phyloP scores from a whole-genome alignment of 1,140 invertebrate species.

The Drosophila murphyi region DNA sequence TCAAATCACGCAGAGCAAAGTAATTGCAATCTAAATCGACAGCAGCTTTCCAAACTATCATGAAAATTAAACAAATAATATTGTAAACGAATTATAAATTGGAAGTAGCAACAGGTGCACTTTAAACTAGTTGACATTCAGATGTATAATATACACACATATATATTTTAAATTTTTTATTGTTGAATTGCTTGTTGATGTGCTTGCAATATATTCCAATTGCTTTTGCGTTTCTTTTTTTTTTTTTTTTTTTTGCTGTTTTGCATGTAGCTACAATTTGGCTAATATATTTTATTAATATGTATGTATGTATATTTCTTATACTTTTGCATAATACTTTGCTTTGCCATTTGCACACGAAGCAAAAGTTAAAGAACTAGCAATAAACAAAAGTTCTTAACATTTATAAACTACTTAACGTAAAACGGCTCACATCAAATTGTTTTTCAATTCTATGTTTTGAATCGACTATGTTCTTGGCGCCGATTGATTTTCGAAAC shows the following conservation, averaged over 20 bases:
- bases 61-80: slow-evolving; percentile 4
- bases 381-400: slow-evolving; percentile 60
- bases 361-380: slow-evolving; percentile 61
- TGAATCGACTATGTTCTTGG: not conserved
- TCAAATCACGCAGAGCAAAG: slow-evolving; percentile 50
- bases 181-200: slow-evolving; percentile 52
- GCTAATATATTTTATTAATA: slow-evolving; percentile 61
- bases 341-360: slow-evolving; percentile 58
- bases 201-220: slow-evolving; percentile 26
- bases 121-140: slow-evolving; percentile 57
- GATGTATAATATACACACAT: slow-evolving; percentile 24
- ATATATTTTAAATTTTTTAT: slow-evolving; percentile 17
- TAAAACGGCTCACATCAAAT: slow-evolving; percentile 70
- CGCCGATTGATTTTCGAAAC: too few species aligned
- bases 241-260: slow-evolving; percentile 45
- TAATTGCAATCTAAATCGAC: slow-evolving; percentile 20
- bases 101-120: slow-evolving; percentile 36
- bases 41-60: not conserved
- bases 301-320: slow-evolving; percentile 48
- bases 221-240: slow-evolving; percentile 30
- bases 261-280: slow-evolving; percentile 61
- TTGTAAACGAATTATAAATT: slow-evolving; percentile 30
- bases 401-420: slow-evolving; percentile 53
- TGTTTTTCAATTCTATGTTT: slow-evolving; percentile 12
- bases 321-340: slow-evolving; percentile 75